Percentiles rank a stretch among this genome's conserved stretches.
phyloP scores from a whole-genome alignment of 2,113 vertebrate species.

The Myotis lucifugus region DNA sequence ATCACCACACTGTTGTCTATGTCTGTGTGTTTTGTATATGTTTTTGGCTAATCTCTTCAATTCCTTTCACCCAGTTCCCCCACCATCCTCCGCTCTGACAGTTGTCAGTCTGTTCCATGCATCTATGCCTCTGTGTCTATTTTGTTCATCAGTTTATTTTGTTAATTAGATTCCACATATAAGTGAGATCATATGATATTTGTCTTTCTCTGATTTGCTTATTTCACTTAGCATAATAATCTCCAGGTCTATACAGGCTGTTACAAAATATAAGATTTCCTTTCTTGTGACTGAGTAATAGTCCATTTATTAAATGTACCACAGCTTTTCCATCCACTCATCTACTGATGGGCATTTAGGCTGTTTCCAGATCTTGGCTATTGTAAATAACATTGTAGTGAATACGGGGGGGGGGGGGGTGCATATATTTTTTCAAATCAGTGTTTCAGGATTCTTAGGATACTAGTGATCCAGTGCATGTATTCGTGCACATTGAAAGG shows the following conservation, averaged over 20 bases:
- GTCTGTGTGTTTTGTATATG: too few species aligned
- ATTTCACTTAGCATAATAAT: not conserved
- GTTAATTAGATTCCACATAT: not conserved
- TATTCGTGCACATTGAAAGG: too few species aligned
- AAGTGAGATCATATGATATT: not conserved
- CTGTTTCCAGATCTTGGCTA: not conserved
- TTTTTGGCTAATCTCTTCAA: too few species aligned
- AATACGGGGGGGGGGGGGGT: not conserved
- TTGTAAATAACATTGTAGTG: not conserved
- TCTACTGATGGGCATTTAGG: not conserved
- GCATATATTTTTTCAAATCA: not conserved
- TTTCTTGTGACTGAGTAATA: not conserved
- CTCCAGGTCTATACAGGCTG: not conserved
- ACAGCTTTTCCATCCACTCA: not conserved
- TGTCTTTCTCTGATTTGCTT: not conserved
- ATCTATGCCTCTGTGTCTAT: not conserved
- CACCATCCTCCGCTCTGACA: too few species aligned
- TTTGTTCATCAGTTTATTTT: not conserved
- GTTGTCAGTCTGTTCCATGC: too few species aligned
- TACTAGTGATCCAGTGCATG: not conserved
- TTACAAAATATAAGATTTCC: not conserved
- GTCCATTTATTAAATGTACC: not conserved
- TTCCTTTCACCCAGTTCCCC: too few species aligned
- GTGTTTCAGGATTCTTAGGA: not conserved
- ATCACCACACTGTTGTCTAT: too few species aligned